Base-by-base conservation (phyloP, 2,797 vertebrate species). In the Schizopygopsis pylzovi region DNA sequence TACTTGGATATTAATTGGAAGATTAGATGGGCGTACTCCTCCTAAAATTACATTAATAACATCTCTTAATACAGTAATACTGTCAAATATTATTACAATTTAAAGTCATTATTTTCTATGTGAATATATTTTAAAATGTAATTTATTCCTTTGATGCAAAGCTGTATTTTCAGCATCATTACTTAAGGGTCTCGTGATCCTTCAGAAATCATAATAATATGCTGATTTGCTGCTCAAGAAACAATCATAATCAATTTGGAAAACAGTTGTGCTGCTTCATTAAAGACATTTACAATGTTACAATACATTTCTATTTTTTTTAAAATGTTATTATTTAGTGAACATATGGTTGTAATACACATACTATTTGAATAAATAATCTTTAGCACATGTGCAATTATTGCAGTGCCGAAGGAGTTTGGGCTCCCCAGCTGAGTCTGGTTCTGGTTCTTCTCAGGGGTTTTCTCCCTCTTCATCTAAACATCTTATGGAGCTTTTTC, bases 321-420 rank as follows among this genome's bases (percentile, higher is more conserved):
- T 47, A 4, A 39, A 39, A 39, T 8, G 1, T 47, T 13, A 13
- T 56, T 54, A n/a, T 77, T 13, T 6, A 13, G 18, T 39, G 28
- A 77, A 54, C 18, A 22, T 20, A 20, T 22, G 20, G 33, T n/a
- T 77, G 6, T n/a, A 22, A 56, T 77, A 56, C 20, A 15, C 52
- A 13, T n/a, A 39, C 18, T 22, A 76, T 39, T 16, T 54, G 28
- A 54, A 54, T 76, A 54, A 54, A 54, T 76, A 11, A 77, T 56
- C 12, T 37, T 77, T 77, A 77, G 73, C 49, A 77, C 52, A 54
- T 77, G 73, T 56, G 49, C 49, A 77, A 22, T 39, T 39, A 77
- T 56, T 75, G 47, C 16, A 52, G 25, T 25, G n/a, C 6, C 28
- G 15, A 67, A 67, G 25, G 6, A 67, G 6, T 77, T 56, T 56